These are phyloP conservation scores for Lepidurus packardi DNA, from an alignment of 1,140 invertebrate genomes.

Conservation along the genomic window DNA sequence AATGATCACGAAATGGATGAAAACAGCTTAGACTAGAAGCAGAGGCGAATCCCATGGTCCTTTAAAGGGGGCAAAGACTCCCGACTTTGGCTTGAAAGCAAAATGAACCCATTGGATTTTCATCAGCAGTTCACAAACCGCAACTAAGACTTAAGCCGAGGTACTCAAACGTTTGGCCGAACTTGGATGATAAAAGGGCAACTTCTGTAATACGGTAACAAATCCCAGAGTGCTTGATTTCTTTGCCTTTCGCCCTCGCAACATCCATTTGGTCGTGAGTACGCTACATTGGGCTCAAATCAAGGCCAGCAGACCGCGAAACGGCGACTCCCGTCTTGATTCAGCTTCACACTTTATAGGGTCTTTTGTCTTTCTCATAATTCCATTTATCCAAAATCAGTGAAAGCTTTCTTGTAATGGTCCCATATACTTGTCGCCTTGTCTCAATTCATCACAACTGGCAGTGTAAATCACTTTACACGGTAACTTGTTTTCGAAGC, in stretches of 20 bases:
- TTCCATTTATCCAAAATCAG: background rate
- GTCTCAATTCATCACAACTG: background rate
- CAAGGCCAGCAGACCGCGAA: conserved; percentile 17
- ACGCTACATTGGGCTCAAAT: conserved; percentile 13
- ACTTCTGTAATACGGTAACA: background rate
- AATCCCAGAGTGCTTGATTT: background rate
- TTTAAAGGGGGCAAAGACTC: background rate
- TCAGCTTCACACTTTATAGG: conserved; percentile 14
- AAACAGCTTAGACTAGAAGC: background rate
- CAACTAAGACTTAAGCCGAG: background rate
- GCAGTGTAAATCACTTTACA: background rate
- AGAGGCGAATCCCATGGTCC: background rate
- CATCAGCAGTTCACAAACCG: background rate
- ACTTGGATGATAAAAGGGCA: background rate
- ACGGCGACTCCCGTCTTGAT: conserved; percentile 16
- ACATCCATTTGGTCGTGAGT: background rate
- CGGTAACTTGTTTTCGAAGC: background rate
- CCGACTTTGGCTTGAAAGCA: background rate
- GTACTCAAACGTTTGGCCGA: conserved; percentile 9
- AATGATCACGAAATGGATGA: background rate
- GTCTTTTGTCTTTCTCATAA: conserved; percentile 10
- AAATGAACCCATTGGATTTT: background rate
- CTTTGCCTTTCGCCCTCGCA: background rate
- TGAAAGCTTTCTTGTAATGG: background rate
- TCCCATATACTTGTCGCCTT: background rate